Evolutionary conservation across 2,113 vertebrate species (phyloP).

Genomic region (Neoarius graeffei): DNA sequence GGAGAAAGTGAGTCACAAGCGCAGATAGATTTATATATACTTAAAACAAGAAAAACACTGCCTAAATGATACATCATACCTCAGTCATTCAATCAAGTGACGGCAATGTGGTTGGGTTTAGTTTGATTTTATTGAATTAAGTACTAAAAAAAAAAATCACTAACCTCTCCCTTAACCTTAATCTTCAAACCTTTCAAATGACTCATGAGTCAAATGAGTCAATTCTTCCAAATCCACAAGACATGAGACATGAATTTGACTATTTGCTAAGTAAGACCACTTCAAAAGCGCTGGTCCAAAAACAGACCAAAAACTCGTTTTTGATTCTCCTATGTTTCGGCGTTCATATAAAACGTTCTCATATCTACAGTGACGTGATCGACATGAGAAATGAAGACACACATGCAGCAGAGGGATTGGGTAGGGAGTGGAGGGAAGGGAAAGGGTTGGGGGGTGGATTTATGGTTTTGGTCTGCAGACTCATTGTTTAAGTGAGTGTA

Average conservation of each 20-base stretch:
- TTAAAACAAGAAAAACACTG: not conserved
- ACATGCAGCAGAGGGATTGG: not conserved
- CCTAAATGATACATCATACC: not conserved
- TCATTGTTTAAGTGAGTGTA: slow-evolving; percentile 53
- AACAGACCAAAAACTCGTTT: not conserved
- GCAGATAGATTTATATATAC: not conserved
- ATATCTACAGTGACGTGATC: slow-evolving; percentile 24
- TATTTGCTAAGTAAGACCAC: not conserved
- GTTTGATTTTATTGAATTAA: not conserved
- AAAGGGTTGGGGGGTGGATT: not conserved
- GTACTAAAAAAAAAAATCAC: not conserved
- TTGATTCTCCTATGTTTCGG: not conserved
- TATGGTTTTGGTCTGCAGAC: slow-evolving; percentile 50
- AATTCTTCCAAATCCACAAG: not conserved
- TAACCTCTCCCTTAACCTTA: not conserved
- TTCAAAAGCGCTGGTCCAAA: not conserved
- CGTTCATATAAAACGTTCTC: not conserved
- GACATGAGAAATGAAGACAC: slow-evolving; percentile 28
- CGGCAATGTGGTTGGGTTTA: not conserved
- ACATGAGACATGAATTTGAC: not conserved
- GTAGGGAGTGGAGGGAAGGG: not conserved
- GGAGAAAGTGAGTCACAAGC: not conserved
- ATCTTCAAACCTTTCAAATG: not conserved
- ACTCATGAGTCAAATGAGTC: not conserved
- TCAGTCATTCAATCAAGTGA: not conserved